phyloP scores from a whole-genome alignment of 2,797 vertebrate genomes.

The Vultur gryphus region DNA sequence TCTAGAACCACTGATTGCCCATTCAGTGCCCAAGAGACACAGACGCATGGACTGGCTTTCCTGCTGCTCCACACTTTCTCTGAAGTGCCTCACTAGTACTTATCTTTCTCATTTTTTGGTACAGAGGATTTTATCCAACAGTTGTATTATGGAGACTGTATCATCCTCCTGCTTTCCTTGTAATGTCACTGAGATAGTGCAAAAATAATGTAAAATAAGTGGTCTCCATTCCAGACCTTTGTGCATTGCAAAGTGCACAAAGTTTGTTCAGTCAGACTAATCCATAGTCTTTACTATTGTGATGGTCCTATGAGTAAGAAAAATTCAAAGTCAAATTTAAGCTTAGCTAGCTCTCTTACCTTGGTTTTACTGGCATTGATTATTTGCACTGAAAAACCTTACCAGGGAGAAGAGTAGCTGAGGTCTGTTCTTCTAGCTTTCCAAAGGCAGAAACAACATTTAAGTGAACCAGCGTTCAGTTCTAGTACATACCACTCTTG shows the following conservation, averaged over 20 bases:
- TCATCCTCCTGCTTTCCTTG: not conserved
- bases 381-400: not conserved
- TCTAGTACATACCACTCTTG: not conserved
- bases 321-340: not conserved
- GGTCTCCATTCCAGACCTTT: not conserved
- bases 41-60: rapidly evolving
- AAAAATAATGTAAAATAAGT: not conserved
- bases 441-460: not conserved
- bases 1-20: not conserved
- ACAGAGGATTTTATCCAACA: not conserved
- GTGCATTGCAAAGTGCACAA: not conserved
- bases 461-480: not conserved
- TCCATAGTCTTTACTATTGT: not conserved
- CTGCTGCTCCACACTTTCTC: not conserved
- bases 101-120: not conserved
- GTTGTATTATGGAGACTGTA: not conserved
- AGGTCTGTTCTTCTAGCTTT: not conserved
- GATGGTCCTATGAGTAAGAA: not conserved
- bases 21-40: not conserved
- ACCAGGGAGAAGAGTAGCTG: not conserved
- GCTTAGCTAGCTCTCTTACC: not conserved
- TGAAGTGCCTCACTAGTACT: not conserved
- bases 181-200: not conserved
- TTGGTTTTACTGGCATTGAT: not conserved
- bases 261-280: not conserved